Evolutionary conservation across 2,113 vertebrate species (phyloP), one percentile per base, ranked within the genome.

Genomic region (Podiceps cristatus): DNA sequence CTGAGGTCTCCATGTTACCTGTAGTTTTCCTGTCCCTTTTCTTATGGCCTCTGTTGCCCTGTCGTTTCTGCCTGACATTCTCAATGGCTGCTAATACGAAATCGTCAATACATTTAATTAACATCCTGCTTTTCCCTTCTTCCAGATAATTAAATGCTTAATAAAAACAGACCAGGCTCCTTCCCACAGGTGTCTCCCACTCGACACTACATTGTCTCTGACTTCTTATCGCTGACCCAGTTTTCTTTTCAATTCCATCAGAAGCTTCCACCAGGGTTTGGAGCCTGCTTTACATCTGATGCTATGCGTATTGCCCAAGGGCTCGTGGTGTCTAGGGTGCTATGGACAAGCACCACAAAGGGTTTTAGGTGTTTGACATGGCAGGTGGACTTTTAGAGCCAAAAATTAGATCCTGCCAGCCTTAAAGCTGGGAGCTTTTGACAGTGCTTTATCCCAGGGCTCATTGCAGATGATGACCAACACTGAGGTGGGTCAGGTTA

Each of bases 101-200:
- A 90, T 69, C 0, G 0, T 91, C 89, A 82, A 91, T 96, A 82
- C 3, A 29, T 84, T 91, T 94, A 91, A 95, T 95, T 89, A 93
- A 85, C 37, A 42, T 73, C 59, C 59, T 76, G 31, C 72, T 89
- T 93, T 93, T 93, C 10, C n/a, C 49, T 67, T 68, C 91, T 83
- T 76, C 3, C 12, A 79, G 35, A 25, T 92, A 94, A 91, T 92
- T 69, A 96, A 95, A 93, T 89, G 60, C 72, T 87, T 91, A 81
- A 93, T 86, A 90, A 96, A 96, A 94, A 7, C 50, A 94, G 69
- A 62, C 31, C 73, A 50, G 87, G 47, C 3, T 11, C 66, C 62
- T 93, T 96, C 74, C 82, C 58, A 62, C 67, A 85, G 91, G 80
- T 89, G n/a, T 91, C 58, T 91, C 56, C 81, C 71, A 45, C 62